A percentile compares a stretch with the other conserved stretches of the same genome.
Evolutionary conservation across 2,888 invertebrate species (phyloP).

Genomic region (Lathronympha strigana): DNA sequence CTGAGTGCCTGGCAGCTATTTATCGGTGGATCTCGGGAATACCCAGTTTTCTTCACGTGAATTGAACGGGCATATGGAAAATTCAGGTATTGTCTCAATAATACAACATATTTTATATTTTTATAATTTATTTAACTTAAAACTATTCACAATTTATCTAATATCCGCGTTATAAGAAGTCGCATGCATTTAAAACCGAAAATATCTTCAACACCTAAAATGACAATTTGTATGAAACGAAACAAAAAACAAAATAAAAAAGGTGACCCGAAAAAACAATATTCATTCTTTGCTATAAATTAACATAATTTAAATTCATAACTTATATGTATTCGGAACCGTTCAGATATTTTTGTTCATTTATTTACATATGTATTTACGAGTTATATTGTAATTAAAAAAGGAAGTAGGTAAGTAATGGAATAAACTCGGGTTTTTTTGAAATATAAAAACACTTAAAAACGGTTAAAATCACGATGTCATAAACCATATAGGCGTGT

Average conservation of each 20-base stretch:
- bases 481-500: no score
- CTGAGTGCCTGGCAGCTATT: no score
- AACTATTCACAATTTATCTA: slow-evolving; percentile 38
- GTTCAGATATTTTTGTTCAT: neutral
- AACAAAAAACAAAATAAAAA: neutral
- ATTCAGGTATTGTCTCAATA: slow-evolving; percentile 15
- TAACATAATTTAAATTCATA: slow-evolving; percentile 14
- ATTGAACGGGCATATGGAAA: no score
- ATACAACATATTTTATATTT: slow-evolving; percentile 28
- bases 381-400: neutral
- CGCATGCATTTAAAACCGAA: slow-evolving; percentile 35
- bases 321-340: neutral
- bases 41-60: no score
- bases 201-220: slow-evolving; percentile 16
- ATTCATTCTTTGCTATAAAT: neutral
- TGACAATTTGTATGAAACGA: slow-evolving; percentile 7
- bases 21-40: no score
- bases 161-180: slow-evolving; percentile 27
- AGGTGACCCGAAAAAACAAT: neutral
- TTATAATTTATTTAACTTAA: slow-evolving; percentile 46
- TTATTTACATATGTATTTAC: neutral
- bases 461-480: no score
- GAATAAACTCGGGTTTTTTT: no score
- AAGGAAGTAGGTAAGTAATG: no score
- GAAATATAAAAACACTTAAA: no score